phyloP scores from a whole-genome alignment of 2,888 invertebrate species.

The Lochmaea capreae region DNA sequence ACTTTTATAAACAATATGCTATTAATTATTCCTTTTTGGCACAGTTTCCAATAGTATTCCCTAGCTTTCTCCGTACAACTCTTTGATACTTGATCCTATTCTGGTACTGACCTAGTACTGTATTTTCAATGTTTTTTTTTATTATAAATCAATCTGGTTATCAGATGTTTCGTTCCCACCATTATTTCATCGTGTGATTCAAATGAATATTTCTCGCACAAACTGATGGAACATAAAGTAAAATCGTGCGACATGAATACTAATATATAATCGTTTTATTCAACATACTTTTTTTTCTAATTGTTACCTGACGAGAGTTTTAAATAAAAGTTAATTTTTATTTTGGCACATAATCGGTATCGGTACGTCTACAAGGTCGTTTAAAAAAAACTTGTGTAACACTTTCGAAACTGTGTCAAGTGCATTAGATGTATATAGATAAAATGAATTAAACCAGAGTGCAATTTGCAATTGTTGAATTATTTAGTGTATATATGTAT shows the following conservation, averaged over 20 bases:
- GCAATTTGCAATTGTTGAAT: neutral
- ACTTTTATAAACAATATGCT: too few relatives aligned
- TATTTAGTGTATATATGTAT: neutral
- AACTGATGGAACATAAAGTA: neutral
- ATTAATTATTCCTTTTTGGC: too few relatives aligned
- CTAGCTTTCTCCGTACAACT: too few relatives aligned
- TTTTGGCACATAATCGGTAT: slow-evolving; percentile 13
- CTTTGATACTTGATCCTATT: too few relatives aligned
- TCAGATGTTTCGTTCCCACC: neutral
- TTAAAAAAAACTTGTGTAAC: slow-evolving; percentile 18
- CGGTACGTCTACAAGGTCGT: slow-evolving; percentile 5
- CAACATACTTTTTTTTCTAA: neutral
- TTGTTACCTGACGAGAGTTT: slow-evolving; percentile 2
- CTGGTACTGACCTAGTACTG: too few relatives aligned
- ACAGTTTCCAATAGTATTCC: too few relatives aligned
- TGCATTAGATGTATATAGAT: neutral
- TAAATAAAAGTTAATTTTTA: neutral
- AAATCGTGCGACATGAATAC: neutral
- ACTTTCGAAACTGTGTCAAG: slow-evolving; percentile 22
- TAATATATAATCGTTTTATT: neutral
- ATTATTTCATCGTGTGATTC: neutral
- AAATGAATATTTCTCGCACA: neutral
- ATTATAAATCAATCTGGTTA: too few relatives aligned
- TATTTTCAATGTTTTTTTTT: too few relatives aligned
- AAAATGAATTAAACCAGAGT: neutral